These are phyloP conservation scores for Poeciliopsis prolifica DNA, from an alignment of 2,113 vertebrate species.

Conservation along the genomic window DNA sequence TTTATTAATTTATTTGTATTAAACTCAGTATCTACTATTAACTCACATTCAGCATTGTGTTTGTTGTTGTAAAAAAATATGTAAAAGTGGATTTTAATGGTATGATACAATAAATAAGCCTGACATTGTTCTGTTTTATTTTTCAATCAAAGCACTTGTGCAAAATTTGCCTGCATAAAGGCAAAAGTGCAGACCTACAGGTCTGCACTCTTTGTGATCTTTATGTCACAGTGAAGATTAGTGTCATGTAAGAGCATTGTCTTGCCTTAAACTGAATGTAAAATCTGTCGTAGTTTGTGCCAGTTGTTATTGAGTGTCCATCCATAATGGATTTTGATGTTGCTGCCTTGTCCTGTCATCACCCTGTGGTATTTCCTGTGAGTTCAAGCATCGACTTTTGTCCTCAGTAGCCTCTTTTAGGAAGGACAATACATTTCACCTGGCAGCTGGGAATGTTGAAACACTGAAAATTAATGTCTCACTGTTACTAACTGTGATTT, in stretches of 20 bases:
- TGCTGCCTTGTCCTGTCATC: slow-evolving; percentile 19
- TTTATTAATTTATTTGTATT: not conserved
- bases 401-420: not conserved
- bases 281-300: slow-evolving; percentile 3
- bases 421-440: not conserved
- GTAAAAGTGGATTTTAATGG: not conserved
- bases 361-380: slow-evolving; percentile 26
- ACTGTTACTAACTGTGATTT: not conserved
- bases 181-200: too few relatives aligned
- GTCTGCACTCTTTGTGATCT: not conserved
- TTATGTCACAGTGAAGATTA: not conserved
- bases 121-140: not conserved
- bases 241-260: slow-evolving; percentile 1
- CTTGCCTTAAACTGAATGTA: slow-evolving; percentile 33
- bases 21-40: not conserved
- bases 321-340: slow-evolving; percentile 11
- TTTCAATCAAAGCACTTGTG: not conserved
- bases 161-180: not conserved
- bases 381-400: slow-evolving; percentile 2
- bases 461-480: not conserved
- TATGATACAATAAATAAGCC: not conserved
- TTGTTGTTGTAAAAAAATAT: not conserved
- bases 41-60: not conserved
- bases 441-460: slow-evolving; percentile 28
- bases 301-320: not conserved